Evolutionary conservation across 2,888 invertebrate genomes (phyloP).

Genomic region (Notodonta dromedarius): DNA sequence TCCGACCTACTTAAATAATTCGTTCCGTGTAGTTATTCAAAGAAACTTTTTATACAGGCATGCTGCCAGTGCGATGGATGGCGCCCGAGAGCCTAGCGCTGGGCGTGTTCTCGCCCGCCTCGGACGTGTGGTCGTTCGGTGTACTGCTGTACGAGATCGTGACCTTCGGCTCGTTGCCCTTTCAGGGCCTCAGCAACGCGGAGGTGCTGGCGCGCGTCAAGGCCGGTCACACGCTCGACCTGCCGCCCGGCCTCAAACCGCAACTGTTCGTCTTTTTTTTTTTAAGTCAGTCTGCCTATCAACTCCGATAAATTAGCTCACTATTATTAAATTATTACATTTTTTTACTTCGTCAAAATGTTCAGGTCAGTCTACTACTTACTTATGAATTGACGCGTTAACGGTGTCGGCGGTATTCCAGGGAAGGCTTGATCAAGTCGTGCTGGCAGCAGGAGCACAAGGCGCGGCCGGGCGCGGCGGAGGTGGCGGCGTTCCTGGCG

Average conservation of each 20-base stretch:
- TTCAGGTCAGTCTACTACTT: no score
- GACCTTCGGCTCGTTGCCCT: conserved; percentile 96
- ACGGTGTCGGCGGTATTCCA: conserved; percentile 57
- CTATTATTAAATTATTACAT: no score
- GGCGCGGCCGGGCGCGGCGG: conserved; percentile 89
- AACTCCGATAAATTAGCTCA: no score
- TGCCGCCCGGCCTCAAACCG: conserved; percentile 91
- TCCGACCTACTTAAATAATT: background rate
- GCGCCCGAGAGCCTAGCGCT: conserved; percentile 93
- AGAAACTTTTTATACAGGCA: conserved; percentile 59
- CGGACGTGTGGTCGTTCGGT: conserved; percentile 96
- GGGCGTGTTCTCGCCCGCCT: conserved; percentile 93
- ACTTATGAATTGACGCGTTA: background rate
- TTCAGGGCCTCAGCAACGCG: conserved; percentile 93
- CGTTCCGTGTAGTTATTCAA: background rate
- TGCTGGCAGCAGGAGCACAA: conserved; percentile 91
- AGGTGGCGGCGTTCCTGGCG: conserved; percentile 92
- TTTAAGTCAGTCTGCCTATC: background rate
- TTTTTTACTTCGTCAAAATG: background rate
- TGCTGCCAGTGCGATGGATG: conserved; percentile 97
- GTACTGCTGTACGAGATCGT: conserved; percentile 94
- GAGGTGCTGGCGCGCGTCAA: conserved; percentile 93
- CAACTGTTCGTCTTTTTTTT: conserved; percentile 88
- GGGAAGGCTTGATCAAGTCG: conserved; percentile 89
- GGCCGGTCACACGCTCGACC: conserved; percentile 87